These are phyloP conservation scores for Rutilus rutilus DNA, from an alignment of 2,113 vertebrate genomes.

Conservation along the genomic window DNA sequence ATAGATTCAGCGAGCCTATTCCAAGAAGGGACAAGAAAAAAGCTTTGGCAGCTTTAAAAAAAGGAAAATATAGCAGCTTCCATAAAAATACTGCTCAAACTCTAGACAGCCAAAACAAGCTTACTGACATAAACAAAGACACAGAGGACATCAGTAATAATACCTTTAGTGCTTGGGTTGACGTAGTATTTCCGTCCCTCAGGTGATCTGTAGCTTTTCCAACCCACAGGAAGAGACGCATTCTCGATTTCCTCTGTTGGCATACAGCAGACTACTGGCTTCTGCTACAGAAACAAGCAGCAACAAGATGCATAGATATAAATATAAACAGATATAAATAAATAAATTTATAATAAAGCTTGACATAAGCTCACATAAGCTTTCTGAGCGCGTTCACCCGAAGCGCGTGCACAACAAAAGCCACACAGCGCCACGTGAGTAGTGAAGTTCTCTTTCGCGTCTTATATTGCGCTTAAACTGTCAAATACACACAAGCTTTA, in stretches of 20 bases:
- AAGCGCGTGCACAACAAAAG: no score
- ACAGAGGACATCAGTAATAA: conserved; percentile 44
- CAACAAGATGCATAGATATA: not conserved
- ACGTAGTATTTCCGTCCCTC: conserved; percentile 64
- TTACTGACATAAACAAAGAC: not conserved
- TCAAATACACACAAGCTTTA: no score
- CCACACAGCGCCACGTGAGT: no score
- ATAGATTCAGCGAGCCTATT: not conserved
- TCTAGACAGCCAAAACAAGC: not conserved
- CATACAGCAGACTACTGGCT: conserved; percentile 18
- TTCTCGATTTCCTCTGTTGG: conserved; percentile 46
- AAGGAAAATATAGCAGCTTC: not conserved
- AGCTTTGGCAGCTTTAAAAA: not conserved
- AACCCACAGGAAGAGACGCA: conserved; percentile 56
- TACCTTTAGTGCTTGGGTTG: conserved; percentile 69
- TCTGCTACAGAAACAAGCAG: conserved; percentile 44
- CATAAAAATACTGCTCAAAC: not conserved
- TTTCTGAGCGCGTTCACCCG: no score
- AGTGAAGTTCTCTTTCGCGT: no score
- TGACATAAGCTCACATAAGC: no score
- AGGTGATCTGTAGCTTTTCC: conserved; percentile 66
- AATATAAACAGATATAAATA: no score
- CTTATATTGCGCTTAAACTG: no score
- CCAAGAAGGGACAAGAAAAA: not conserved
- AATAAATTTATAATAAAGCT: no score